Evolutionary conservation across 1,140 invertebrate species (phyloP).

Genomic region (Heliconius himera): DNA sequence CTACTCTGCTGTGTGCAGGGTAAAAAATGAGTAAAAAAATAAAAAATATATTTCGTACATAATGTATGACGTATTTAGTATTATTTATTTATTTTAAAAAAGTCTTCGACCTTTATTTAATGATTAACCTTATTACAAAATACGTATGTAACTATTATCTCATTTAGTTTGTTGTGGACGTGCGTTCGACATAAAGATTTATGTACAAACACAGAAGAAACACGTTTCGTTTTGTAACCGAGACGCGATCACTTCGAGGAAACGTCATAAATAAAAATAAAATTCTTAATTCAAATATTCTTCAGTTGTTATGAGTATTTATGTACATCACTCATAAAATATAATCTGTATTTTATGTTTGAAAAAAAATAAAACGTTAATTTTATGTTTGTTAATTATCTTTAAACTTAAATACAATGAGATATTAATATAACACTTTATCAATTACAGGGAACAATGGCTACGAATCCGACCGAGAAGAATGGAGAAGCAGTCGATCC

Average conservation of each 20-base stretch:
- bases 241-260: background rate
- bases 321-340: background rate
- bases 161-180: background rate
- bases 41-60: too few species aligned
- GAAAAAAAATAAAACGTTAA: background rate
- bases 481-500: slow-evolving; percentile 79
- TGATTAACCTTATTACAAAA: background rate
- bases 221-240: background rate
- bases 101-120: background rate
- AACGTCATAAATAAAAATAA: background rate
- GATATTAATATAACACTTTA: slow-evolving; percentile 32
- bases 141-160: background rate
- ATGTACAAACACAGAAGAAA: background rate
- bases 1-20: too few species aligned
- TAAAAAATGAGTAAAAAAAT: too few species aligned
- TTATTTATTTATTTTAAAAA: background rate
- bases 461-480: slow-evolving; percentile 80
- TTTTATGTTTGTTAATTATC: background rate
- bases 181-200: background rate
- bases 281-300: background rate
- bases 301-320: background rate
- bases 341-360: background rate
- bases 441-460: slow-evolving; percentile 73
- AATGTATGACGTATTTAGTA: background rate
- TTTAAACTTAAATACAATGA: background rate